Conservation (phyloP, 2,888 invertebrate genomes). For the Drosophila engyochracea region DNA sequence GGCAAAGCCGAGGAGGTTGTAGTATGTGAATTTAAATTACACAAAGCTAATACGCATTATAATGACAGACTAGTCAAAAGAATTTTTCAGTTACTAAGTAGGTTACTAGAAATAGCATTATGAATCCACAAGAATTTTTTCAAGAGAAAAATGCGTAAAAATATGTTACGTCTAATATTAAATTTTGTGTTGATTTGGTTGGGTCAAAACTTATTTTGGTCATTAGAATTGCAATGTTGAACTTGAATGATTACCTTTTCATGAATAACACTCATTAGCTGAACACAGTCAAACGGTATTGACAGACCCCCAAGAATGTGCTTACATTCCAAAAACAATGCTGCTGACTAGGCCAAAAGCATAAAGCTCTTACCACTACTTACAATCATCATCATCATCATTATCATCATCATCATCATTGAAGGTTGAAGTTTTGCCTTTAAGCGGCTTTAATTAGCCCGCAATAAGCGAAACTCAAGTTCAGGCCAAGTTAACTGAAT, state of each 20-base stretch:
- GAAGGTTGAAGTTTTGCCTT: slow-evolving; percentile 51
- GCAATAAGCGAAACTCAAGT: slow-evolving; percentile 50
- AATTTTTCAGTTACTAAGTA: background rate
- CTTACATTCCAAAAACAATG: slow-evolving; percentile 26
- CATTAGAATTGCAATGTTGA: slow-evolving; percentile 12
- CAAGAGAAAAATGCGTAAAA: background rate
- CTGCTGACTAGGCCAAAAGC: slow-evolving; percentile 49
- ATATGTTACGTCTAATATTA: background rate
- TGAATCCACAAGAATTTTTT: background rate
- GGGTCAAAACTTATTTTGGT: slow-evolving; percentile 1
- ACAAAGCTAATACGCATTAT: background rate
- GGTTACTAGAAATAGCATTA: background rate
- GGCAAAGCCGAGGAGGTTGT: background rate
- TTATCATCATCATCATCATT: slow-evolving; percentile 24
- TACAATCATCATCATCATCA: slow-evolving; percentile 36
- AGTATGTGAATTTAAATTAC: background rate
- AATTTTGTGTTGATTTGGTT: background rate
- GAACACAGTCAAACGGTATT: slow-evolving; percentile 7
- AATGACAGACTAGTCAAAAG: background rate
- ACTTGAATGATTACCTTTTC: slow-evolving; percentile 54
- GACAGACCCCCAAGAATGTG: slow-evolving; percentile 14
- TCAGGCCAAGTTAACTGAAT: slow-evolving; percentile 28
- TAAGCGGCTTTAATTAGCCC: slow-evolving; percentile 71
- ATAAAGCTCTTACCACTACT: slow-evolving; percentile 34
- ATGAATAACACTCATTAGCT: slow-evolving; percentile 67